phyloP scores from a whole-genome alignment of 1,140 invertebrate genomes.

The Bombyx mandarina region DNA sequence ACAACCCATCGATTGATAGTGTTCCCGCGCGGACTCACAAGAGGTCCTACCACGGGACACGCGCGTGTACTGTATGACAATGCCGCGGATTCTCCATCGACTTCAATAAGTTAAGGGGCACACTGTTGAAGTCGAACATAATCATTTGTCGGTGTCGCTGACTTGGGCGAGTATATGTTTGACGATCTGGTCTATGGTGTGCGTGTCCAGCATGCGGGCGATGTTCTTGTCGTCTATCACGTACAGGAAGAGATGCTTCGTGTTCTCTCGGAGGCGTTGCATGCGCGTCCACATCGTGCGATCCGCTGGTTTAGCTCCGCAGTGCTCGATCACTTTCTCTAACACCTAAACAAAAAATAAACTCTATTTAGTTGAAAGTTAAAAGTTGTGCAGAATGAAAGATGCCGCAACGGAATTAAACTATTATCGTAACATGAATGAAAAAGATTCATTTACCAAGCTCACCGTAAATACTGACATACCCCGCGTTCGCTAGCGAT shows the following conservation, averaged over 20 bases:
- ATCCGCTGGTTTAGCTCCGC: constrained; percentile 41
- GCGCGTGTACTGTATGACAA: no score
- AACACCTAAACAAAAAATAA: constrained; percentile 27
- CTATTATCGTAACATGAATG: no score
- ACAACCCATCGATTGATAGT: no score
- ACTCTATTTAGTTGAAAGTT: not conserved
- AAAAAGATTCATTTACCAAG: no score
- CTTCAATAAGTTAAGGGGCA: no score
- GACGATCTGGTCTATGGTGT: constrained; percentile 60
- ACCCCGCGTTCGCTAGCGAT: no score
- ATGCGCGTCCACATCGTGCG: constrained; percentile 45
- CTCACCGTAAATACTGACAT: no score
- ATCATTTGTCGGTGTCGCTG: constrained; percentile 8
- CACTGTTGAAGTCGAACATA: no score
- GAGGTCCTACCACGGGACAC: no score
- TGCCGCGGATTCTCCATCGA: no score
- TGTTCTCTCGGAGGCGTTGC: constrained; percentile 54
- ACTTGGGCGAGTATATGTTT: constrained; percentile 39
- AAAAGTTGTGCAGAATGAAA: not conserved
- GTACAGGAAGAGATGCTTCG: constrained; percentile 55
- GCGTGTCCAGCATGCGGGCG: constrained; percentile 48
- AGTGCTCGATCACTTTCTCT: constrained; percentile 51
- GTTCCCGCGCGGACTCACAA: no score
- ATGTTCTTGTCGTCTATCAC: constrained; percentile 52
- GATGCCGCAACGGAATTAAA: no score